Percentiles rank a stretch among this genome's conserved stretches.
phyloP scores from a whole-genome alignment of 2,113 vertebrate genomes.

The Sterrhoptilus dennistouni region DNA sequence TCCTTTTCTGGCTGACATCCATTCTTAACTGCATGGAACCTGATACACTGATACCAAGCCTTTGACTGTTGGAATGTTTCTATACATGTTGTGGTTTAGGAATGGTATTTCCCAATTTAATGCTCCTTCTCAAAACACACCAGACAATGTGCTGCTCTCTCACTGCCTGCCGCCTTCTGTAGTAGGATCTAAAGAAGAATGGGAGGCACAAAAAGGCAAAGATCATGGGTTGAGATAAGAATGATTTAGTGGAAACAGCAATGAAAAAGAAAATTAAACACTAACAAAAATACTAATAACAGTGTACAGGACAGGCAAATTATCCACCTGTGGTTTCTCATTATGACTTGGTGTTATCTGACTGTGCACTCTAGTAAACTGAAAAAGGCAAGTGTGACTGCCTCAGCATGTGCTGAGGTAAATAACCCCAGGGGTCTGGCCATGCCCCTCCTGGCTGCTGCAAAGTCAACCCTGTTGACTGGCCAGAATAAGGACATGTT shows the following conservation, averaged over 20 bases:
- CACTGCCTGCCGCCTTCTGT: not conserved
- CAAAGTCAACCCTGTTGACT: not conserved
- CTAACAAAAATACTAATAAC: not conserved
- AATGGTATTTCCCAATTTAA: not conserved
- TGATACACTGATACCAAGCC: not conserved
- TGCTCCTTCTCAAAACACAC: not conserved
- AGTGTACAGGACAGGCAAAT: rapidly evolving
- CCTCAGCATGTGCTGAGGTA: not conserved
- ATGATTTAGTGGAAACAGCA: not conserved
- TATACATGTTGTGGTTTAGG: rapidly evolving
- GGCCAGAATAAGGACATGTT: not conserved
- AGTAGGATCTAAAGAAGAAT: not conserved
- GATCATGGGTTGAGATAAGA: not conserved
- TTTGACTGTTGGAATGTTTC: not conserved
- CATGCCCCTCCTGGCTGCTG: not conserved
- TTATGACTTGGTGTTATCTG: rapidly evolving
- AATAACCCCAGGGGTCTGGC: not conserved
- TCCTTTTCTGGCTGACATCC: not conserved
- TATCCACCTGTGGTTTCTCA: not conserved
- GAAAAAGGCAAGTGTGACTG: not conserved
- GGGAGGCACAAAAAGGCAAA: not conserved
- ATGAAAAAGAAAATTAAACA: not conserved
- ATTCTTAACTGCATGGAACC: not conserved
- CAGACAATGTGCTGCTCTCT: not conserved
- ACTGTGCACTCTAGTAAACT: rapidly evolving